Conservation (phyloP, 1,140 invertebrate species). For the Meloidogyne exigua region DNA sequence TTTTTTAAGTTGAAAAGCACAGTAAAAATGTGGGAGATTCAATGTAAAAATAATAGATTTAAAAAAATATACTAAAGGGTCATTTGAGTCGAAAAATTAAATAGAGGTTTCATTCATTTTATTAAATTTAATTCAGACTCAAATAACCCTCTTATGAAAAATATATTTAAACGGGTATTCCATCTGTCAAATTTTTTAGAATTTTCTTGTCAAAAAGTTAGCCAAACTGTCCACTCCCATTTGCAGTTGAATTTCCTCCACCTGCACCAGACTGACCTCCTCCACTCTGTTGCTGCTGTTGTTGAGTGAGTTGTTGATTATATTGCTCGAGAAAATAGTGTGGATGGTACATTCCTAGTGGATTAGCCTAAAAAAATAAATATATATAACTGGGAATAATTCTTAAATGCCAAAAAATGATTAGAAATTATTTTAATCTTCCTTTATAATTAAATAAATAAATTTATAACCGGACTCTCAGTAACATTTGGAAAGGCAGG, state of each 20-base stretch:
- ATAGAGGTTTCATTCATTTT: too few relatives aligned
- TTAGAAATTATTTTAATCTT: neutral
- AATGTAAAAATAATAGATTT: neutral
- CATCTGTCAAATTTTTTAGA: neutral
- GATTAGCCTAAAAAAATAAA: conserved; percentile 13
- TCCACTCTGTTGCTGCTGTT: conserved; percentile 23
- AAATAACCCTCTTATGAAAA: neutral
- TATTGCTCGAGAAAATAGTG: conserved; percentile 40
- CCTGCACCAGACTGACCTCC: neutral
- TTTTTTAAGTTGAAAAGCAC: conserved; percentile 1
- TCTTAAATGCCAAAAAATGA: neutral
- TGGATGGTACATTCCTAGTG: conserved; percentile 26
- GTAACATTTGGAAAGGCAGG: conserved; percentile 40
- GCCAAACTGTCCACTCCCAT: conserved; percentile 19
- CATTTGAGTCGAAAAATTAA: neutral
- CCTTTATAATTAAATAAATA: neutral
- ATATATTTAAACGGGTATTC: neutral
- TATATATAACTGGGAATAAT: too few relatives aligned
- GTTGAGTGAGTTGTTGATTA: conserved; percentile 32
- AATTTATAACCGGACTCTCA: conserved; percentile 23
- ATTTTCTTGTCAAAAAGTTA: neutral
- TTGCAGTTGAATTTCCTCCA: neutral
- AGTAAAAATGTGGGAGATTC: neutral
- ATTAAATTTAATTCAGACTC: neutral
- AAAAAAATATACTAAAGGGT: neutral